These are phyloP conservation scores for Nemoura dubitans DNA, from an alignment of 2,888 invertebrate species.

Conservation along the genomic window DNA sequence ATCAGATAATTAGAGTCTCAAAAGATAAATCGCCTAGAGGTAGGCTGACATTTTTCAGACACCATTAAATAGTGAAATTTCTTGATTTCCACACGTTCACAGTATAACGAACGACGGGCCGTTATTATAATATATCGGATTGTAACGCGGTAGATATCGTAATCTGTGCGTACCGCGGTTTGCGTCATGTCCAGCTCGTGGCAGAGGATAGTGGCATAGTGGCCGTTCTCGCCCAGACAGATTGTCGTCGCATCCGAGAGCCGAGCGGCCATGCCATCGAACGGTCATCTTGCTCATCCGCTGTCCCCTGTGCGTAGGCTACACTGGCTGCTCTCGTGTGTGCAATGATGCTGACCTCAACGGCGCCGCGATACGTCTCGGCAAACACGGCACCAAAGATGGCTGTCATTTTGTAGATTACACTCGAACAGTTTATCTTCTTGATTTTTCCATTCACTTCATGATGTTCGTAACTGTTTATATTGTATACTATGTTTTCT, in stretches of 20 bases:
- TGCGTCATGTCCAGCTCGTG: not conserved
- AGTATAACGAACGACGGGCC: not conserved
- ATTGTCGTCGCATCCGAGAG: not conserved
- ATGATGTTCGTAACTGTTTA: not conserved
- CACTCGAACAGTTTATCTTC: not conserved
- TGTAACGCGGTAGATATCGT: not conserved
- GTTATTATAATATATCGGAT: not conserved
- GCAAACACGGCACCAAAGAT: not conserved
- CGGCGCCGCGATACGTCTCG: not conserved
- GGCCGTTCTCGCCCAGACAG: too few relatives aligned
- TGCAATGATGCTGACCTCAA: not conserved
- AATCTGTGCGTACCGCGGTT: not conserved
- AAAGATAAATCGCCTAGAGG: not conserved
- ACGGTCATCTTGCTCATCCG: not conserved
- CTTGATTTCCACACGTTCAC: not conserved
- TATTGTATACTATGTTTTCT: not conserved
- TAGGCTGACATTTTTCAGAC: not conserved
- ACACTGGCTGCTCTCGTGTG: not conserved
- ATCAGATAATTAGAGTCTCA: not conserved
- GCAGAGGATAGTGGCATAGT: too few relatives aligned
- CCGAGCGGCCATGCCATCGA: not conserved
- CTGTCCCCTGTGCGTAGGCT: not conserved
- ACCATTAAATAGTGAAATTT: conserved; percentile 7
- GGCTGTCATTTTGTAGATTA: not conserved
- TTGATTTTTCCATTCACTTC: not conserved